phyloP scores from a whole-genome alignment of 2,888 invertebrate species.

The Metopia argyrocephala region DNA sequence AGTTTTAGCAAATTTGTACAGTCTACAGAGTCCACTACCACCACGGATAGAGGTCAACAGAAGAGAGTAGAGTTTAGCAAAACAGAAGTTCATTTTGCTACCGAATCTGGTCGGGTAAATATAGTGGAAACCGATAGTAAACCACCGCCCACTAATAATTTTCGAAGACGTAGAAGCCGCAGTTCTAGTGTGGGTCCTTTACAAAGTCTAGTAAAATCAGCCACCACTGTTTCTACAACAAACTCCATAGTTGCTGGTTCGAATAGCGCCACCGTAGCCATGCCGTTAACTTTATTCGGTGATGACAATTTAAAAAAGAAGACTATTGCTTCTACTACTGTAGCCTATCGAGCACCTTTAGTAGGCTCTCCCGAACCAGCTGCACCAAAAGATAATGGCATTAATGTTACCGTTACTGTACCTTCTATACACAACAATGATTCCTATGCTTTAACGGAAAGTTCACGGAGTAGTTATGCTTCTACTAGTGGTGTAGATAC shows the following conservation, averaged over 20 bases:
- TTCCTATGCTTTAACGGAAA: slow-evolving; percentile 47
- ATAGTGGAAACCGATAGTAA: slow-evolving; percentile 93
- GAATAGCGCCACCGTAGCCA: slow-evolving; percentile 69
- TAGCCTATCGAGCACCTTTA: slow-evolving; percentile 72
- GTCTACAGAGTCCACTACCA: slow-evolving; percentile 25
- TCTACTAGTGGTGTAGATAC: slow-evolving; percentile 74
- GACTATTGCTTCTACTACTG: slow-evolving; percentile 68
- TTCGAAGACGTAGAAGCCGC: slow-evolving; percentile 84
- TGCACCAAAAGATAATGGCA: slow-evolving; percentile 48
- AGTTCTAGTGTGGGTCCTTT: slow-evolving; percentile 79
- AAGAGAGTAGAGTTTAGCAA: slow-evolving; percentile 90
- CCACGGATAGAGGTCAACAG: slow-evolving; percentile 77
- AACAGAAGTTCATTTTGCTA: slow-evolving; percentile 92
- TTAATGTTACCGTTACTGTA: slow-evolving; percentile 70
- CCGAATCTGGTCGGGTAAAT: slow-evolving; percentile 90
- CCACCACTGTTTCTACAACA: slow-evolving; percentile 69
- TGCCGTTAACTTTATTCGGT: slow-evolving; percentile 84
- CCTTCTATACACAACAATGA: no score
- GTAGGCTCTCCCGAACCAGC: slow-evolving; percentile 66
- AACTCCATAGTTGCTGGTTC: no score
- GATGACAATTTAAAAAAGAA: slow-evolving; percentile 75
- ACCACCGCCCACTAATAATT: slow-evolving; percentile 90
- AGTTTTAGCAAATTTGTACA: slow-evolving; percentile 37
- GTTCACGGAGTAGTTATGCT: slow-evolving; percentile 71
- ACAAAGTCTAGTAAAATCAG: slow-evolving; percentile 73